Percentiles rank a stretch among this genome's conserved stretches.
Conservation (phyloP, 2,113 vertebrate genomes). For the Solea senegalensis region DNA sequence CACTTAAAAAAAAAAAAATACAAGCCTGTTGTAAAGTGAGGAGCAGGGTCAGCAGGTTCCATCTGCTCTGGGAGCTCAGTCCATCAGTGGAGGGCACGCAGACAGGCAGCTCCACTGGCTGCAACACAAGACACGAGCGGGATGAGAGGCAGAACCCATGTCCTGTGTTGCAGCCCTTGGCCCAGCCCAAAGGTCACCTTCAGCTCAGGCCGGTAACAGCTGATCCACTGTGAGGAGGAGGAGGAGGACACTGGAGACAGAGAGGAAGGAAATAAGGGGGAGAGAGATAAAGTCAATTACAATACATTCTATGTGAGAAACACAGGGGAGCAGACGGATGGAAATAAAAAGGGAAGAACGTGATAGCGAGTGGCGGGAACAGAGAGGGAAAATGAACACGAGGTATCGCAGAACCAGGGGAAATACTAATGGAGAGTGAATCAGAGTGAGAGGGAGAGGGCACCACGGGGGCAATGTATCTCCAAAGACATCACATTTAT, state of each 20-base stretch:
- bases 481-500: conserved; percentile 69
- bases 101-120: conserved; percentile 82
- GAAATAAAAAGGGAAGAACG: conserved; percentile 31
- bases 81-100: conserved; percentile 15
- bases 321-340: conserved; percentile 25
- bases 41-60: conserved; percentile 16
- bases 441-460: conserved; percentile 31
- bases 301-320: conserved; percentile 55
- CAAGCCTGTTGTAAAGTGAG: neutral
- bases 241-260: conserved; percentile 10
- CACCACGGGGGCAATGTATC: conserved; percentile 37
- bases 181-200: conserved; percentile 78
- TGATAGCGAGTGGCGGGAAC: conserved; percentile 6
- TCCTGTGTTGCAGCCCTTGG: conserved; percentile 87
- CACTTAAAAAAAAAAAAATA: neutral
- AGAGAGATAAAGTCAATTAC: conserved; percentile 54
- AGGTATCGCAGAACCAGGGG: conserved; percentile 21
- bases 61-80: conserved; percentile 24
- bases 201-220: conserved; percentile 43
- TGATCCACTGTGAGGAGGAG: conserved; percentile 58
- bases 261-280: conserved; percentile 27
- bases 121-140: conserved; percentile 89
- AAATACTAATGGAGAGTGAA: conserved; percentile 47
- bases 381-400: conserved; percentile 31
- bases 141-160: conserved; percentile 81